Conservation (phyloP, 2,797 vertebrate species). For the Sarcoramphus papa region DNA sequence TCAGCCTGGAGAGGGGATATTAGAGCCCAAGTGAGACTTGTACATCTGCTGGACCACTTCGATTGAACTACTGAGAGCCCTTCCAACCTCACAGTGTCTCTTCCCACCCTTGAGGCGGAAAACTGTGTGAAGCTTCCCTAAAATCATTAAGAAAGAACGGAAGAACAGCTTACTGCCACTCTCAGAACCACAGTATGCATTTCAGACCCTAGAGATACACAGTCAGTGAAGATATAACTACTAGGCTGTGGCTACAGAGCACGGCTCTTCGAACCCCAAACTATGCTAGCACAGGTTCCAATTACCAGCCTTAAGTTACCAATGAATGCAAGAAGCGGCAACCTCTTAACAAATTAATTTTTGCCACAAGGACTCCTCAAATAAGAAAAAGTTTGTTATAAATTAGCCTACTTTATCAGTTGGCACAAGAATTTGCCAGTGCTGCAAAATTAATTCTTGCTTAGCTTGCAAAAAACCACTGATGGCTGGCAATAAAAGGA, state of each 20-base stretch:
- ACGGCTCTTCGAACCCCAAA: neutral
- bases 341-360: neutral
- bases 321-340: neutral
- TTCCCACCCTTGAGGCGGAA: neutral
- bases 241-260: neutral
- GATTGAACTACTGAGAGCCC: neutral
- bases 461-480: neutral
- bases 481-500: slow-evolving; percentile 31
- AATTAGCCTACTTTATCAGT: slow-evolving; percentile 26
- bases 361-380: neutral
- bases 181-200: neutral
- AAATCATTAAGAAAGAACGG: neutral
- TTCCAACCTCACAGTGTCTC: neutral
- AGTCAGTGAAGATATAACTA: neutral
- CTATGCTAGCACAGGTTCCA: neutral
- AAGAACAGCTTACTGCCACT: neutral
- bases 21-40: neutral
- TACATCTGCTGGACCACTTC: neutral
- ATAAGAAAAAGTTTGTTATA: neutral
- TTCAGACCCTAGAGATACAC: neutral
- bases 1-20: neutral
- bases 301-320: neutral
- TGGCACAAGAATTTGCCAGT: slow-evolving; percentile 3
- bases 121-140: neutral
- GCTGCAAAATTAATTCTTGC: slow-evolving; percentile 28